A percentile compares a stretch with the other conserved stretches of the same genome.
Evolutionary conservation across 2,113 vertebrate genomes (phyloP).

Genomic region (Lepisosteus oculatus): DNA sequence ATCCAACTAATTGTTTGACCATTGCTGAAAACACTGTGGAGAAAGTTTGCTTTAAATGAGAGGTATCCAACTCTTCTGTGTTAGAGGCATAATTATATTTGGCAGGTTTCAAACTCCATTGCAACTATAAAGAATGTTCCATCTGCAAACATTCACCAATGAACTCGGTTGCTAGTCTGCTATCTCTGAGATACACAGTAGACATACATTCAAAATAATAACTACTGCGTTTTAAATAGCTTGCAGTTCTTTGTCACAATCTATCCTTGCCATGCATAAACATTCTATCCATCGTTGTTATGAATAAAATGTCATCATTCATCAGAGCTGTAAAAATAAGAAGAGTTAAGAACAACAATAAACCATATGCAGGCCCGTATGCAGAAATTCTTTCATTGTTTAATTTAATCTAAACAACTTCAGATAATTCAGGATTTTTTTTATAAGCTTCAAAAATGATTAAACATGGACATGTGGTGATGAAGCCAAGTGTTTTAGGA

Average conservation of each 20-base stretch:
- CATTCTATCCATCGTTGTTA: not conserved
- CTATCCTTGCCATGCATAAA: not conserved
- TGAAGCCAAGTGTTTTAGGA: not conserved
- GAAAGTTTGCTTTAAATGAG: too few relatives aligned
- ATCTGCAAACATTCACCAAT: too few relatives aligned
- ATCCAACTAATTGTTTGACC: too few relatives aligned
- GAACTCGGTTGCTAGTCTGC: not conserved
- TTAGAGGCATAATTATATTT: too few relatives aligned
- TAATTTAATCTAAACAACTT: too few relatives aligned
- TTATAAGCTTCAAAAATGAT: not conserved
- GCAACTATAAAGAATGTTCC: not conserved
- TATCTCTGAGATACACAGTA: not conserved
- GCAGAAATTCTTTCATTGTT: not conserved
- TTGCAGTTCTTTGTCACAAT: not conserved
- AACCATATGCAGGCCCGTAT: not conserved
- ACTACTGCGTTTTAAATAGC: not conserved
- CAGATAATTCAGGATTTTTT: too few relatives aligned
- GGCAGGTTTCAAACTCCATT: not conserved
- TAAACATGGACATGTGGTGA: not conserved
- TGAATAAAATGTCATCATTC: not conserved
- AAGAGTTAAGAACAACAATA: not conserved
- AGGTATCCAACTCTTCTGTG: too few relatives aligned
- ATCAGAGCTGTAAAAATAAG: not conserved
- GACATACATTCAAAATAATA: not conserved
- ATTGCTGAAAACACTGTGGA: too few relatives aligned